Evolutionary conservation across 2,888 invertebrate species (phyloP), one percentile per base, ranked within the genome.

Genomic region (Xanthia togata): DNA sequence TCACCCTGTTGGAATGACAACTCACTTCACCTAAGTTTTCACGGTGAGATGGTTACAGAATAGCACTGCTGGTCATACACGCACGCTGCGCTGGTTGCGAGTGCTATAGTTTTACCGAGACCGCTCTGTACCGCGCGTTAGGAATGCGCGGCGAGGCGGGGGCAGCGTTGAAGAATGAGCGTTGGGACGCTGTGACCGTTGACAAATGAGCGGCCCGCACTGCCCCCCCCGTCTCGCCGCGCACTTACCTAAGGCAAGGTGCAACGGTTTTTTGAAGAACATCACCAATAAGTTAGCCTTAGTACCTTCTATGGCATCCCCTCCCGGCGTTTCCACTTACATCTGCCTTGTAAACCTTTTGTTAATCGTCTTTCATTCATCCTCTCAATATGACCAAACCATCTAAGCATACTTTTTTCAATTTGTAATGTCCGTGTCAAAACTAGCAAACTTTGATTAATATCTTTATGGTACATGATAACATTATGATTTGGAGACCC

Each of bases 401-500:
- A 20, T 41, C 11, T 26, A 41, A 41, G 5, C 5, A 64, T 20
- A 41, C n/a, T n/a, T 12, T 55, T 55, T 55, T 11, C 17, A 65
- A 47, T 64, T 86, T 76, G 75, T 71, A 71, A 53, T 72, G 53
- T 41, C 26, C 26, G 26, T 12, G 41, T 26, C 14, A 23, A 41
- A 59, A 59, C 9, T 59, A 31, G 17, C 31, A 59, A 59, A 35
- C 31, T 31, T 20, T 35, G 31, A 59, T 59, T 59, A 59, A 59
- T 59, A 59, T 59, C 59, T 59, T 59, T 59, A 57, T 26, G 55
- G 12, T 12, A 26, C 57, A 31, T 1, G 26, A 14, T 57, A 26
- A 31, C 26, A 31, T 26, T 57, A 80, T 79, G 65, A 69, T 78
- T 84, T 73, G 14, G 38, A 67, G 71, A 77, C 72, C 74, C 57